phyloP scores from a whole-genome alignment of 2,797 vertebrate genomes.

The Tarsius wallacei region DNA sequence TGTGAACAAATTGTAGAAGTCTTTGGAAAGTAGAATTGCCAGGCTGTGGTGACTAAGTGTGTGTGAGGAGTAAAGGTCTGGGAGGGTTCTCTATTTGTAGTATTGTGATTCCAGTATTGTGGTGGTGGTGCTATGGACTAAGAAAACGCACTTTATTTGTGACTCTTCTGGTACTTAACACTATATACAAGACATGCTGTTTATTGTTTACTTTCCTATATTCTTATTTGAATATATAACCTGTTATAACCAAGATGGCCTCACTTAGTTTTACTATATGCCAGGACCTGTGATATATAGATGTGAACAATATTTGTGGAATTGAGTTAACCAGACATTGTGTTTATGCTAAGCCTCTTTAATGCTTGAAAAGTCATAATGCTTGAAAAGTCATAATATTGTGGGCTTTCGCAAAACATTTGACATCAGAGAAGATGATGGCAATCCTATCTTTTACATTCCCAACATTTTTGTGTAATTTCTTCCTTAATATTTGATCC shows the following conservation, averaged over 20 bases:
- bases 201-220: not conserved
- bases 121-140: not conserved
- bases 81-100: not conserved
- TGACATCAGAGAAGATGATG: not conserved
- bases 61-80: not conserved
- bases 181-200: accelerated
- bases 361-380: not conserved
- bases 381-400: not conserved
- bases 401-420: not conserved
- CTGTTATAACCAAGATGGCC: not conserved
- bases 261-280: accelerated
- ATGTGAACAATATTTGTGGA: not conserved
- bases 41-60: not conserved
- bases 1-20: not conserved
- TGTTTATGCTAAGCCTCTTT: not conserved
- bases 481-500: not conserved
- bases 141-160: not conserved
- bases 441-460: conserved; percentile 10
- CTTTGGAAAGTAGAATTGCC: not conserved
- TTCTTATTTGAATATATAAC: not conserved
- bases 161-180: not conserved
- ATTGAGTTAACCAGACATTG: not conserved
- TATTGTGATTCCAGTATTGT: not conserved
- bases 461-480: not conserved
- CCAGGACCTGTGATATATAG: not conserved